A percentile compares a stretch with the other conserved stretches of the same genome.
These are phyloP conservation scores for Latrodectus elegans DNA, from an alignment of 2,888 invertebrate genomes.

Conservation along the genomic window DNA sequence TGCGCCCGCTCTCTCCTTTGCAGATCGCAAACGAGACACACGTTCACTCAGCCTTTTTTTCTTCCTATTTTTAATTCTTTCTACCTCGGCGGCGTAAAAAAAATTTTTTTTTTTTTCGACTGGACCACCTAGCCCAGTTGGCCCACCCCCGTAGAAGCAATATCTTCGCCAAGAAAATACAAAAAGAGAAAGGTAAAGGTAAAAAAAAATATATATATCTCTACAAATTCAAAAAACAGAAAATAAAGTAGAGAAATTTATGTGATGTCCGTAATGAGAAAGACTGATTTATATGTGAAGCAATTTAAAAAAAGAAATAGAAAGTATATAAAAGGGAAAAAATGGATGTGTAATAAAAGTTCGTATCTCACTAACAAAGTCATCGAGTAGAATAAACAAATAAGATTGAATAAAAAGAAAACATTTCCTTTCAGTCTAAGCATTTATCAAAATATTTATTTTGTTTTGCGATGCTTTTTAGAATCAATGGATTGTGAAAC, in stretches of 20 bases:
- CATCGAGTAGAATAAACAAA: no score
- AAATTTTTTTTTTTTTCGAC: neutral
- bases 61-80: constrained; percentile 10
- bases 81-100: constrained; percentile 3
- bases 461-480: no score
- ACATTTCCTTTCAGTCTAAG: no score
- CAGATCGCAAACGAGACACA: constrained; percentile 53
- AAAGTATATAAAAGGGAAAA: no score
- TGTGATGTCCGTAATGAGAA: neutral
- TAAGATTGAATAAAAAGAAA: no score
- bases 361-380: no score
- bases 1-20: constrained; percentile 35
- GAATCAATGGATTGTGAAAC: no score
- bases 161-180: constrained; percentile 18
- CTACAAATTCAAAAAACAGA: neutral
- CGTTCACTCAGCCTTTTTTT: constrained; percentile 22
- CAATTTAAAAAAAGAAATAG: neutral
- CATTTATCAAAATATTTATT: no score
- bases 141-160: constrained; percentile 56
- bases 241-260: neutral
- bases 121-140: constrained; percentile 51
- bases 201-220: neutral
- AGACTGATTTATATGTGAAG: neutral
- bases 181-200: neutral
- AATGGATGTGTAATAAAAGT: no score